These are phyloP conservation scores for Anomalospiza imberbis DNA, from an alignment of 2,797 vertebrate genomes.

Conservation along the genomic window DNA sequence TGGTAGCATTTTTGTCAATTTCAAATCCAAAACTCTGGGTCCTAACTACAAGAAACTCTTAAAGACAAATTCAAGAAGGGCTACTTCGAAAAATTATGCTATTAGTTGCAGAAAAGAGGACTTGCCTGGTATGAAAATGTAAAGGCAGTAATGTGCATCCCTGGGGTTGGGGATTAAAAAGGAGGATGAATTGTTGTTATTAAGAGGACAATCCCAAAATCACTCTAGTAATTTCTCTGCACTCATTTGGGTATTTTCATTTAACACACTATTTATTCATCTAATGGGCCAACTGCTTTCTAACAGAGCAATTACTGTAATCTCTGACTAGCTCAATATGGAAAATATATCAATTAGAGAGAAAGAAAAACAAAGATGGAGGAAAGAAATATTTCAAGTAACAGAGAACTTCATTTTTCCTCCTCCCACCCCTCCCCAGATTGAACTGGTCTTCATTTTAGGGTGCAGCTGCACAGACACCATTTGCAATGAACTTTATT, in stretches of 20 bases:
- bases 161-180: neutral
- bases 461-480: neutral
- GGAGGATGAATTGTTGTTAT: neutral
- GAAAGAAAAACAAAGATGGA: neutral
- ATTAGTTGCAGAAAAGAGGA: neutral
- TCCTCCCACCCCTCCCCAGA: neutral
- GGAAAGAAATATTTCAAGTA: neutral
- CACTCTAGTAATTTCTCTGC: neutral
- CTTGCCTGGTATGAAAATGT: neutral
- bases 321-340: neutral
- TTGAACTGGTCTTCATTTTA: neutral
- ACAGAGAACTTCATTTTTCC: neutral
- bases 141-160: neutral
- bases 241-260: neutral
- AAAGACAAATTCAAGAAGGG: neutral
- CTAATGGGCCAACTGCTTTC: neutral
- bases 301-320: neutral
- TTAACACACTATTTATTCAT: neutral
- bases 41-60: neutral
- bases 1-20: neutral
- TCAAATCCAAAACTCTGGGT: conserved; percentile 2
- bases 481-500: neutral
- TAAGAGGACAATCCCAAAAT: conserved; percentile 27
- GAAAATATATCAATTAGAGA: neutral
- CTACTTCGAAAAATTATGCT: neutral